These are phyloP conservation scores for Phrynocephalus versicolor DNA, from an alignment of 2,113 vertebrate genomes.

Conservation along the genomic window DNA sequence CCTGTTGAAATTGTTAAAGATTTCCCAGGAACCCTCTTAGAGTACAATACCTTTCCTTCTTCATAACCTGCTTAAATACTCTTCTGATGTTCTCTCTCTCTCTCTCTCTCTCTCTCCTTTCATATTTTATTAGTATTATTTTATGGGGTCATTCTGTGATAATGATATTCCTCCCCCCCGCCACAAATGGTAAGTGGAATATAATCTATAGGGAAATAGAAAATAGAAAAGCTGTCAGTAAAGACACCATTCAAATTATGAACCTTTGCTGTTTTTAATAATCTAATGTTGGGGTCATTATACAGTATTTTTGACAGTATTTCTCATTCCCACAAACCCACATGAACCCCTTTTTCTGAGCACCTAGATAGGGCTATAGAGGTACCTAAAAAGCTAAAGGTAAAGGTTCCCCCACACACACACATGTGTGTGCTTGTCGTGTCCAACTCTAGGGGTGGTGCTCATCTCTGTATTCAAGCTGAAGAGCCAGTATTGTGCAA, in stretches of 20 bases:
- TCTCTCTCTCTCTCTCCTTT: background rate
- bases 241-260: background rate
- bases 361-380: background rate
- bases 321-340: background rate
- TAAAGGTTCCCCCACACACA: too few relatives aligned
- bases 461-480: too few relatives aligned
- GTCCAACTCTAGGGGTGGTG: too few relatives aligned
- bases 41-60: background rate
- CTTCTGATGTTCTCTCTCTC: background rate
- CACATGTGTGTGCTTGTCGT: too few relatives aligned
- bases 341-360: too few relatives aligned
- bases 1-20: background rate
- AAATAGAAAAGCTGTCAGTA: background rate
- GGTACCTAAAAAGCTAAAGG: too few relatives aligned
- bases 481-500: too few relatives aligned
- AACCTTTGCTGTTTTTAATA: background rate
- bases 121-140: constrained; percentile 10
- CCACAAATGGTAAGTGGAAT: background rate
- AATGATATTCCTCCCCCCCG: background rate
- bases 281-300: background rate
- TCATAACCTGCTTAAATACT: constrained; percentile 7
- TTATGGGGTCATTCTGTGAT: background rate
- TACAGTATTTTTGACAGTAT: background rate
- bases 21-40: background rate
- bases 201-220: background rate